A percentile compares a stretch with the other conserved stretches of the same genome.
Evolutionary conservation across 2,888 invertebrate species (phyloP).

Genomic region (Parnassius mnemosyne): DNA sequence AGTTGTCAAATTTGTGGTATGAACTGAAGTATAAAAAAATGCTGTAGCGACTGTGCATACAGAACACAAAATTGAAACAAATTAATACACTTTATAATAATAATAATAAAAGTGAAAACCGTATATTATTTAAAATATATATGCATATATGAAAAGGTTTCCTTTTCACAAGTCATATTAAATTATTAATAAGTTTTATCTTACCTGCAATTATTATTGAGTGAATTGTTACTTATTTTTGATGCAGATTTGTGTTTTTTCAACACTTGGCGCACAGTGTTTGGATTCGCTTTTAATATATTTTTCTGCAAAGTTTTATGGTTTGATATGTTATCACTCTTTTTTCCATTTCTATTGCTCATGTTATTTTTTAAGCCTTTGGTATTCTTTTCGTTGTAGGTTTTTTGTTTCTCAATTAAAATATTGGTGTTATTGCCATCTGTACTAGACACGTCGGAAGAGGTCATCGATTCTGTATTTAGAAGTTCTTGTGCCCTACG

Average conservation of each 20-base stretch:
- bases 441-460: constrained; percentile 54
- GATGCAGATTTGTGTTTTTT: constrained; percentile 28
- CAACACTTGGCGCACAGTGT: constrained; percentile 12
- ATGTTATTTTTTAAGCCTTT: constrained; percentile 18
- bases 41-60: too few relatives aligned
- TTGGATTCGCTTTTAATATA: constrained; percentile 20
- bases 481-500: constrained; percentile 68
- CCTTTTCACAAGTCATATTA: too few relatives aligned
- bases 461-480: constrained; percentile 49
- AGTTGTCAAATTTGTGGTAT: too few relatives aligned
- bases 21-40: too few relatives aligned
- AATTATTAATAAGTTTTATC: background rate
- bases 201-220: constrained; percentile 11
- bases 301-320: constrained; percentile 5
- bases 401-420: constrained; percentile 10
- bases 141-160: too few relatives aligned
- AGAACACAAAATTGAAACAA: too few relatives aligned
- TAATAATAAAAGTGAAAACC: too few relatives aligned
- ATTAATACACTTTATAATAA: too few relatives aligned
- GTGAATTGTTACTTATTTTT: constrained; percentile 4
- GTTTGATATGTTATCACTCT: background rate
- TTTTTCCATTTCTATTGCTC: constrained; percentile 8
- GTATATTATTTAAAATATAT: too few relatives aligned
- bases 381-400: constrained; percentile 9
- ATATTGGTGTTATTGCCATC: constrained; percentile 35